Conservation (phyloP, 1,140 invertebrate species). For the Lysiphlebus fabarum region DNA sequence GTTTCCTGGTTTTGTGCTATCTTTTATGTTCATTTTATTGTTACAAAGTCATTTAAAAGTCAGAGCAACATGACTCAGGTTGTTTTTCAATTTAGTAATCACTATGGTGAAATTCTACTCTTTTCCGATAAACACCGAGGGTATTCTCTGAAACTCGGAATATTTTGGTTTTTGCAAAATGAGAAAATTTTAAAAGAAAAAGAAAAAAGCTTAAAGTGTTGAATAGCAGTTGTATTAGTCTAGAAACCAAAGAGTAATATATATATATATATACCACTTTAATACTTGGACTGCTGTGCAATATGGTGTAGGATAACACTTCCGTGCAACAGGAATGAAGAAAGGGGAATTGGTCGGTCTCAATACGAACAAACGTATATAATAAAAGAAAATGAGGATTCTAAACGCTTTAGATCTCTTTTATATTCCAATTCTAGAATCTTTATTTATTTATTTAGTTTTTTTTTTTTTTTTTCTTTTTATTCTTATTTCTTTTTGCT, state of each 20-base stretch:
- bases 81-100: constrained; percentile 29
- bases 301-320: constrained; percentile 15
- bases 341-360: background rate
- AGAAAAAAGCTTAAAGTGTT: too few relatives aligned
- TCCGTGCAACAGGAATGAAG: constrained; percentile 16
- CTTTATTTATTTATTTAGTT: too few relatives aligned
- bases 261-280: background rate
- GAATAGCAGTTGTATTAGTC: background rate
- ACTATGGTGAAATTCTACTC: constrained; percentile 21
- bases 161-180: too few relatives aligned
- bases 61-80: background rate
- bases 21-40: background rate
- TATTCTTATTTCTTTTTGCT: too few relatives aligned
- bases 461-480: too few relatives aligned
- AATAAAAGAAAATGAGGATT: background rate
- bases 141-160: constrained; percentile 15
- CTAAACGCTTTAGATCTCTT: too few relatives aligned
- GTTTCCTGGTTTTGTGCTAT: too few relatives aligned
- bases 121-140: constrained; percentile 15
- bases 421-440: too few relatives aligned
- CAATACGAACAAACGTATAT: too few relatives aligned
- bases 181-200: too few relatives aligned
- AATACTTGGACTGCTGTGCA: background rate
- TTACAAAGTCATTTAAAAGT: constrained; percentile 3
- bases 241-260: constrained; percentile 1